Evolutionary conservation across 2,113 vertebrate species (phyloP).

Genomic region (Oriolus oriolus): DNA sequence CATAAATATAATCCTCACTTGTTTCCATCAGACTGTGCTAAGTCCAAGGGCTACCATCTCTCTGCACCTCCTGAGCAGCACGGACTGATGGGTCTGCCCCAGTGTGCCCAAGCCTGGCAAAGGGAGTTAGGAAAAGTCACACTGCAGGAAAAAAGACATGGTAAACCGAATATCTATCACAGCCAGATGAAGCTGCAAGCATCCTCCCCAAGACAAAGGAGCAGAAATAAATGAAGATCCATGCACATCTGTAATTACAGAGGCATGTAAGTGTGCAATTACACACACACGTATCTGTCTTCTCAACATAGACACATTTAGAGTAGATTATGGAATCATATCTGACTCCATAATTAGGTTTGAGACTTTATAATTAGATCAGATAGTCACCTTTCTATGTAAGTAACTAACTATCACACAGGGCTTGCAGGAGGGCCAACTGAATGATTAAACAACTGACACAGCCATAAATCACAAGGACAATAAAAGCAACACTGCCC

Average conservation of each 20-base stretch:
- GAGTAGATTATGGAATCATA: slow-evolving; percentile 47
- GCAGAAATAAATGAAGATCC: background rate
- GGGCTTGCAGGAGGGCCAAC: background rate
- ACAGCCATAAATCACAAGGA: slow-evolving; percentile 1
- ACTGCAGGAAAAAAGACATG: background rate
- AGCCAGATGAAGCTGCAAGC: background rate
- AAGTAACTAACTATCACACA: slow-evolving; percentile 3
- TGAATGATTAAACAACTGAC: slow-evolving; percentile 45
- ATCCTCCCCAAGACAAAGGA: background rate
- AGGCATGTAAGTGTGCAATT: background rate
- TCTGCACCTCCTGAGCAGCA: background rate
- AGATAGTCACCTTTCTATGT: slow-evolving; percentile 43
- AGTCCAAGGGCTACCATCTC: background rate
- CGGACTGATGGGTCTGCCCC: background rate
- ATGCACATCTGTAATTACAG: background rate
- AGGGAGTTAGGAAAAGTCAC: background rate
- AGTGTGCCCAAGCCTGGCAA: accelerated
- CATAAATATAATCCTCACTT: background rate
- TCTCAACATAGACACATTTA: background rate
- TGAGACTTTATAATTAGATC: slow-evolving; percentile 52
- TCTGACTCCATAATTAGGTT: slow-evolving; percentile 51
- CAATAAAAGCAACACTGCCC: slow-evolving; percentile 17
- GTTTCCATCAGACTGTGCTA: background rate
- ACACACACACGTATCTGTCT: background rate
- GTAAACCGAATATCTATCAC: background rate